Base-by-base conservation (phyloP, 2,113 vertebrate genomes). In the Crotalus helleri region DNA sequence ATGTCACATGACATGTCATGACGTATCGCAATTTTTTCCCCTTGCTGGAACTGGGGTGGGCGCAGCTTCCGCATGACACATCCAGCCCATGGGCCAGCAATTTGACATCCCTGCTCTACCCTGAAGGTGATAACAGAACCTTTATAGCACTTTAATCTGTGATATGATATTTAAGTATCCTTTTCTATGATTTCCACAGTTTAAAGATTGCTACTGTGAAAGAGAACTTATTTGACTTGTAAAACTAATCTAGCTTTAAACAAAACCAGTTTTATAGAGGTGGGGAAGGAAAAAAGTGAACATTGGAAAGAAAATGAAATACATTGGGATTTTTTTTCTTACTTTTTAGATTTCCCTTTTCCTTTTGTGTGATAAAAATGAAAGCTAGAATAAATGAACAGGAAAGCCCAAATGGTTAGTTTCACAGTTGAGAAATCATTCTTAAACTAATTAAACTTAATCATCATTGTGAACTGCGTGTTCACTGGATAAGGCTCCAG, bases 371-470 rank as follows among this genome's bases (percentile, higher is more conserved):
- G 44, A 92, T 96, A 94, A 0, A 1, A 86, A 9, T 8, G 0
- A 55, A 88, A 15, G 49, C 61, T 85, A 46, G 88, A 89, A 53
- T 1, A 1, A 95, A 87, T 2, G 69, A 91, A 39, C 3, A 93
- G 6, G 90, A 92, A 90, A 92, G 53, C 64, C 94, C 21, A 90
- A 92, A 94, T 2, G 8, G 6, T 64, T 94, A 87, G 1, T 93
- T 93, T 3, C 93, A 95, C 6, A 89, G 53, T 51, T 17, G 33
- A 95, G 85, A 95, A 96, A 90, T 92, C 58, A 93, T 15, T 92
- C 15, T 93, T 94, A 58, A 93, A 85, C 86, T 93, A 94, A 95
- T 96, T 95, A 96, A 95, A 51, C 53, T 21, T 1, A 95, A 91
- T 90, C 54, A 94, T 89, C 51, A 87, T 9, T 69, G 57, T 91